These are phyloP conservation scores for Choristoneura rosaceana DNA, from an alignment of 2,888 invertebrate genomes.

Conservation along the genomic window DNA sequence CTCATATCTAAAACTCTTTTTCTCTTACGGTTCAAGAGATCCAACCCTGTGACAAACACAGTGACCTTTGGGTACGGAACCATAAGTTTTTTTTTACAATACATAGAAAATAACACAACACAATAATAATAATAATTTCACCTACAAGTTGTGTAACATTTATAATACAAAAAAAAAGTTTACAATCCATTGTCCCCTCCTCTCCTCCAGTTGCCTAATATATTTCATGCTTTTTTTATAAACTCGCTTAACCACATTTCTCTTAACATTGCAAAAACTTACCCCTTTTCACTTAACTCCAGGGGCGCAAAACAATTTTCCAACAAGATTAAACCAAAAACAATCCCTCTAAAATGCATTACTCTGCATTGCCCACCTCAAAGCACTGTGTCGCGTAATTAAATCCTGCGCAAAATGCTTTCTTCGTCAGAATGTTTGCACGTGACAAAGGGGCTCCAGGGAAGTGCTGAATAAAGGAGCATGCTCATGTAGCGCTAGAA, in stretches of 20 bases:
- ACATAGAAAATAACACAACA: too few relatives aligned
- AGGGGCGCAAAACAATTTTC: background rate
- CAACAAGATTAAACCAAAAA: conserved; percentile 16
- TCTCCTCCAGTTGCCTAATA: too few relatives aligned
- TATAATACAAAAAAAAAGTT: too few relatives aligned
- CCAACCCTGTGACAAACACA: too few relatives aligned
- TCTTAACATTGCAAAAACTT: background rate
- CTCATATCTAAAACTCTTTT: too few relatives aligned
- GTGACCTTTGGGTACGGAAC: too few relatives aligned
- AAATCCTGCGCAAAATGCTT: conserved; percentile 39
- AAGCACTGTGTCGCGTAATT: conserved; percentile 41
- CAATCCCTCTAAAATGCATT: conserved; percentile 38
- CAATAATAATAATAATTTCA: too few relatives aligned
- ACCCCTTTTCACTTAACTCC: background rate
- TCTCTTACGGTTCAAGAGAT: too few relatives aligned
- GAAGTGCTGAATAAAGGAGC: conserved; percentile 36
- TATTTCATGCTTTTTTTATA: too few relatives aligned
- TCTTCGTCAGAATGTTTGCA: conserved; percentile 41
- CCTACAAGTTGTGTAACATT: too few relatives aligned
- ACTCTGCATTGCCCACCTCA: conserved; percentile 21
- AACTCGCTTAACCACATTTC: background rate
- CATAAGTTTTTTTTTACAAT: too few relatives aligned
- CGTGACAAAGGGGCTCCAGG: conserved; percentile 39
- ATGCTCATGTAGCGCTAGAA: background rate
- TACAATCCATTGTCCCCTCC: too few relatives aligned